Evolutionary conservation across 2,113 vertebrate species (phyloP), one percentile per base, ranked within the genome.

Genomic region (Rhineura floridana): DNA sequence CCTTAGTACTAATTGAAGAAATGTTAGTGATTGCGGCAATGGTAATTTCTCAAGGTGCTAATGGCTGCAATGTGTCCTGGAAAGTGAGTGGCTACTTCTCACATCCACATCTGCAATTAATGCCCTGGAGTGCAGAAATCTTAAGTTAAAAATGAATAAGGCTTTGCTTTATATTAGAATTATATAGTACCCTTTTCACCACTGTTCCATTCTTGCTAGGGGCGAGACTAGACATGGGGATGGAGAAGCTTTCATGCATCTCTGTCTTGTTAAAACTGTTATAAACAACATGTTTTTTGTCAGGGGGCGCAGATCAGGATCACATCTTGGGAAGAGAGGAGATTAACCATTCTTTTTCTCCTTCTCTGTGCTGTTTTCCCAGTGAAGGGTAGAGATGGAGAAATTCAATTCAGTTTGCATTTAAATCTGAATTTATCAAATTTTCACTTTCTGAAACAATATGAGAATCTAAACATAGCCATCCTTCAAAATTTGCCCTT

Each of bases 1-100:
- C 46, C 48, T 59, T 84, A 79, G 87, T 84, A 44, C 82, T 95
- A 95, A 95, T 93, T 92, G 90, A 85, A 90, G 93, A 95, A 96
- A 95, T 92, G 89, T 92, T 94, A 91, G 88, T 85, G 52, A 92
- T 93, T 92, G 85, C 90, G 55, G 81, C 39, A 86, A 78, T 39
- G 85, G 69, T 78, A 88, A 91, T 94, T 96, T 94, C 92, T 95
- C 91, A 91, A 86, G 85, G 87, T 89, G 78, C 77, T 91, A 93
- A 91, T 93, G 95, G 75, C 86, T 93, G 59, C 36, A 91, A 85
- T 91, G 28, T 85, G 72, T 85, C 86, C 93, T 94, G 78, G 67
- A 10, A 0, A 81, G 62, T 73, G 73, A 85, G 85, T 91, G 87
- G 81, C 75, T 87, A 39, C 23, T 67, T 48, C 70, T 88, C 76